Base-by-base conservation (phyloP, 2,113 vertebrate species). In the Phodopus roborovskii region DNA sequence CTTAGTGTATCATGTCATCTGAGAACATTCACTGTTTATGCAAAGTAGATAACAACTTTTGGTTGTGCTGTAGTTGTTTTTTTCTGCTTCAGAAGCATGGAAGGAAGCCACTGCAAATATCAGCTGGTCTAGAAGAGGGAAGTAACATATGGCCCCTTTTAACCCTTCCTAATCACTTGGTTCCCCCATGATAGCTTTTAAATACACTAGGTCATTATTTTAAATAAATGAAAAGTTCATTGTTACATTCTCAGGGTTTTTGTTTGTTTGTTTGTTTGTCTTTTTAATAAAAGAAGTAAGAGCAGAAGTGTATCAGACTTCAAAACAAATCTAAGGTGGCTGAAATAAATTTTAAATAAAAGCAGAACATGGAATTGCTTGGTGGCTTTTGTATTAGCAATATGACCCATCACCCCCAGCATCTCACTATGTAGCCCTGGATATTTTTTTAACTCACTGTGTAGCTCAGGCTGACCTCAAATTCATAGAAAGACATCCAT, bases 231-330 rank as follows among this genome's bases (percentile, higher is more conserved):
- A 66, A 73, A 83, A 92, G 77, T 85, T 53, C 85, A 68, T 48
- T 66, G 60, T 15, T 81, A 77, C 82, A 53, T 60, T n/a, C 45
- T 1, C 1, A 58, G 33, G 85, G 73, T 62, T 97, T 68, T 64
- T 45, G 45, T 89, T 74, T 48, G 95, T 70, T 70, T 48, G 12
- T 58, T 58, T 58, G 56, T 48, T 30, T 48, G 24, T 56, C 45
- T 92, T 73, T 96, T 87, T 50, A 58, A 93, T 48, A 79, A 64
- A 26, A 17, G n/a, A 75, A 94, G 78, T 88, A 82, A 87, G 17
- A 75, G 15, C 22, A 71, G 9, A 62, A 24, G 30, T 53, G 28
- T 66, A 17, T 93, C 36, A 42, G 71, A 22, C 17, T 50, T 93
- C 75, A 39, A 90, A 45, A 28, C 28, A 68, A 22, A 81, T 68